These are phyloP conservation scores for Simalia tracyae DNA, from an alignment of 2,797 vertebrate species.

Conservation along the genomic window DNA sequence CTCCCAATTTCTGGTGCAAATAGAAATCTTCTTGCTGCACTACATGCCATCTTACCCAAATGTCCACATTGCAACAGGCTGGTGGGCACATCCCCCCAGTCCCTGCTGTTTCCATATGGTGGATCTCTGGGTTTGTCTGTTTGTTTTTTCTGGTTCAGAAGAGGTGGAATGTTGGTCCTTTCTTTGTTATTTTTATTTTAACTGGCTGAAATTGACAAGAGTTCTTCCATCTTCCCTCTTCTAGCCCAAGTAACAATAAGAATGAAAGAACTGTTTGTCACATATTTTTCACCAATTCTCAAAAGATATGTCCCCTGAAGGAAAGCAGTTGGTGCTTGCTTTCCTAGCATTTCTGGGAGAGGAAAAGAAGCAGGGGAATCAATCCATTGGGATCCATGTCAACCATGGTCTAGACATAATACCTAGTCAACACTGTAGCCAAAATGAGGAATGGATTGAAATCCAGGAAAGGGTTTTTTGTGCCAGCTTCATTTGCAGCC, in stretches of 20 bases:
- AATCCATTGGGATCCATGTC: not conserved
- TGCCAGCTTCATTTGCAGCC: not conserved
- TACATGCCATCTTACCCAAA: not conserved
- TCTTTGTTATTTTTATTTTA: not conserved
- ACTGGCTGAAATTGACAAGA: not conserved
- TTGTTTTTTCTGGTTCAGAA: not conserved
- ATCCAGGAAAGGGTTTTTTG: not conserved
- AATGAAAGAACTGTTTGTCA: not conserved
- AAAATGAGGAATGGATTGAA: not conserved
- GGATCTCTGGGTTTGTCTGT: not conserved
- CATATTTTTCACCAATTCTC: not conserved
- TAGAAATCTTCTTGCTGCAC: not conserved
- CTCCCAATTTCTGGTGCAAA: not conserved
- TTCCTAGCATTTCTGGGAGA: not conserved
- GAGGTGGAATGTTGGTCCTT: not conserved
- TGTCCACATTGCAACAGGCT: not conserved
- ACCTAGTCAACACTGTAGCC: not conserved
- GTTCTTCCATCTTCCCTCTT: not conserved
- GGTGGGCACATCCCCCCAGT: not conserved
- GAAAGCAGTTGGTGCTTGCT: not conserved
- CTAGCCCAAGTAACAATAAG: not conserved
- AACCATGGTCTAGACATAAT: not conserved
- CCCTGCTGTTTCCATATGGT: not conserved
- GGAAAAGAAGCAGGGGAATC: not conserved
- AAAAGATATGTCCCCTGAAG: not conserved